Evolutionary conservation across 2,888 invertebrate genomes (phyloP).

Genomic region (Torymus texanus): DNA sequence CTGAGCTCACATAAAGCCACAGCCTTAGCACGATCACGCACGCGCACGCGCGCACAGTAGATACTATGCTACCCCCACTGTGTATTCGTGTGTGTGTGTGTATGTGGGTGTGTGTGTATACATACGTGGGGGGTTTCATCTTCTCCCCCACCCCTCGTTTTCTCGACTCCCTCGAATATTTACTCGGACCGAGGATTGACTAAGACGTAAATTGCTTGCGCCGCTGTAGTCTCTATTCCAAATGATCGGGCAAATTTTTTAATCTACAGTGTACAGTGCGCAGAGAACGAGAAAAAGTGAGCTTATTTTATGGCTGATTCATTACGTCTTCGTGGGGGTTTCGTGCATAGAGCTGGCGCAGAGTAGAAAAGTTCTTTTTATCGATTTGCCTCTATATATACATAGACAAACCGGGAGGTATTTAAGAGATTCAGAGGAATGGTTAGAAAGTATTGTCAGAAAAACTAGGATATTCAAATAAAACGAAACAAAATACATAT

Average conservation of each 20-base stretch:
- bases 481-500: too few relatives aligned
- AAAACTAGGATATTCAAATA: too few relatives aligned
- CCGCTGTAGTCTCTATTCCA: background rate
- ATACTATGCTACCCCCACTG: background rate
- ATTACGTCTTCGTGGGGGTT: background rate
- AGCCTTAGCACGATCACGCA: conserved; percentile 59
- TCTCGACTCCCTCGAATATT: conserved; percentile 30
- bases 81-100: background rate
- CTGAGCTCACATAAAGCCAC: conserved; percentile 69
- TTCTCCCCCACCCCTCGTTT: conserved; percentile 14
- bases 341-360: too few relatives aligned
- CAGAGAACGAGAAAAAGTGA: too few relatives aligned
- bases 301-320: background rate
- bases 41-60: background rate
- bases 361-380: too few relatives aligned
- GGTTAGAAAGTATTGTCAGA: too few relatives aligned
- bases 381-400: too few relatives aligned
- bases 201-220: too few relatives aligned
- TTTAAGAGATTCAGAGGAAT: too few relatives aligned
- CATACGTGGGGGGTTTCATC: background rate
- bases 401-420: too few relatives aligned
- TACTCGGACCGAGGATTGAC: background rate
- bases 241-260: conserved; percentile 37
- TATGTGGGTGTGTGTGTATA: conserved; percentile 1
- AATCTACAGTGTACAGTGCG: background rate